Evolutionary conservation across 2,797 vertebrate species (phyloP), one percentile per base, ranked within the genome.

Genomic region (Cygnus olor): DNA sequence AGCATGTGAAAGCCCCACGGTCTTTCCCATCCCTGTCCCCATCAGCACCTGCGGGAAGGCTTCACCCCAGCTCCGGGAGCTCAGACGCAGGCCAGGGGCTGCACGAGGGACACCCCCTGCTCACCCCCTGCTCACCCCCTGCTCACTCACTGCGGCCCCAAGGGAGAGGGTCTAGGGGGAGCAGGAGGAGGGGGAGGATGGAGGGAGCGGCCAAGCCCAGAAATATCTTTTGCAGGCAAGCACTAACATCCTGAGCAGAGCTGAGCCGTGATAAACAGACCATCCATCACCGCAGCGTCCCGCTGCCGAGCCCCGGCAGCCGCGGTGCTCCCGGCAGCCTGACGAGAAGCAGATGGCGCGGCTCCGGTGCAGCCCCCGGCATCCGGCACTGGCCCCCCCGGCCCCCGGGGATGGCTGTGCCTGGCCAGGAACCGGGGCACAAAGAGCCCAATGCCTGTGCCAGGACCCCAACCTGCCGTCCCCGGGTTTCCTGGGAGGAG

Each of bases 211-310:
- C 66, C 1, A 1, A 81, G 90, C 79, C 96, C 92, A 74, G 93
- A 94, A 95, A 85, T 14, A 77, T 78, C 87, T 73, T 94, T 90
- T 4, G 36, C 74, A 66, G 89, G 84, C 70, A 34, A 97, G 94
- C 94, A 88, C 85, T 92, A 95, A 98, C 97, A 98, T 98, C 97
- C 98, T 98, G 98, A 98, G 97, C 84, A 88, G 88, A 96, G 97
- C 95, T 14, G 71, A 38, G 80, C 32, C 16, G 5, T 70, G 93
- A 94, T 94, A 97, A 97, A 96, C 95, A 95, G 87, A 89, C 80
- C 89, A 97, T 98, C 97, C 89, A 96, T 98, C 98, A 97, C 88
- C 61, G 64, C 60, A 27, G n/a, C 32, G 45, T 94, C 95, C 93
- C 20, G 6, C 78, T 83, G 94, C 93, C 61, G 81, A 81, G 90